Evolutionary conservation across 2,113 vertebrate genomes (phyloP), one percentile per base, ranked within the genome.

Genomic region (Forbesichthys agassizii): DNA sequence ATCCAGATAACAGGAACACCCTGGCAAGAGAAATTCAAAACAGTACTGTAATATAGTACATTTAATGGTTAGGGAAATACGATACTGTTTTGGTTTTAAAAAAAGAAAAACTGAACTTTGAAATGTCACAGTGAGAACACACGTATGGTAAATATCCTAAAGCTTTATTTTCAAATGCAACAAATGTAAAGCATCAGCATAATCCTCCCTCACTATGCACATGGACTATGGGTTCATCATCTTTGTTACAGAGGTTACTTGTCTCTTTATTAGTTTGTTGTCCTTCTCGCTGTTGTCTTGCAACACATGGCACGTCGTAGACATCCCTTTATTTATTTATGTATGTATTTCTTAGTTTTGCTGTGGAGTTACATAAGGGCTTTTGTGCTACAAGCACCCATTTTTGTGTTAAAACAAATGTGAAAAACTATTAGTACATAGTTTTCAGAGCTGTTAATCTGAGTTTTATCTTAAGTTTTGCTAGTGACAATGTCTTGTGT

Each of bases 401-500:
- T 42, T 42, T 42, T 42, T 42, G 36, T 42, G 36, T 42, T 42
- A 6, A 6, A 42, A 42, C 36, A 42, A 42, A 2, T 7, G 36
- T 5, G 36, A 42, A 42, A 42, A 42, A 42, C 27, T 27, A 27
- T 3, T 27, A 2, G 2, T 42, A 42, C 7, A 42, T 42, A 42
- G 3, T 42, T 42, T 6, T 42, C 36, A 42, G 36, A 42, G 36
- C 5, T 42, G 36, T 74, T 77, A 72, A 27, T 27, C 27, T 27
- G 27, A 27, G 27, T 27, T 69, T 11, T 14, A 78, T 86, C 60
- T 81, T 46, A 5, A 8, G 5, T 7, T 42, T 42, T 42, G 36
- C 36, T 42, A 42, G 7, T 42, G 7, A 42, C 36, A 42, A 42
- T 42, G 4, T 42, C 36, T 5, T 42, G 79, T 13, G 46, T 20